Evolutionary conservation across 2,113 vertebrate genomes (phyloP).

Genomic region (Rhineura floridana): DNA sequence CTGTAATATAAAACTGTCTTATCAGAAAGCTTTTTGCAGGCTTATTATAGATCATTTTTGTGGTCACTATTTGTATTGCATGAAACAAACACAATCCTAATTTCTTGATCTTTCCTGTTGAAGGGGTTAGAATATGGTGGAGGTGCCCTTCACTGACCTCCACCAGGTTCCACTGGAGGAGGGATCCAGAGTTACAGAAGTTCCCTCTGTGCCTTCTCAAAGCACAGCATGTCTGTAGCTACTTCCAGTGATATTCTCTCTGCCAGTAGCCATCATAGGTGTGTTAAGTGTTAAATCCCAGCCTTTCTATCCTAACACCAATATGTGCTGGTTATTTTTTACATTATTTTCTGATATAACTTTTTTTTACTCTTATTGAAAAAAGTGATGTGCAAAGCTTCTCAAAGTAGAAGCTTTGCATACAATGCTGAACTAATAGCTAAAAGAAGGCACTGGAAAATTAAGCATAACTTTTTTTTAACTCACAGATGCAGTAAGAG

Average conservation of each 20-base stretch:
- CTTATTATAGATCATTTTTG: neutral
- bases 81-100: neutral
- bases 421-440: neutral
- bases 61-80: too few species aligned
- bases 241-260: too few species aligned
- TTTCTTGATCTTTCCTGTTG: too few species aligned
- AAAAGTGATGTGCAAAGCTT: neutral
- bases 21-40: neutral
- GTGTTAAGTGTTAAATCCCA: too few species aligned
- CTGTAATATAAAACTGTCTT: neutral
- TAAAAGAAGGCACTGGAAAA: constrained; percentile 4
- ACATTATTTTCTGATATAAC: neutral
- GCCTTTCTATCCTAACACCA: neutral
- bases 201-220: too few species aligned
- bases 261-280: too few species aligned
- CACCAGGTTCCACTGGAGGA: too few species aligned
- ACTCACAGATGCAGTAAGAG: constrained; percentile 87
- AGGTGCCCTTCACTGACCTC: too few species aligned
- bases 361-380: neutral
- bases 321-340: neutral
- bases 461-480: constrained; percentile 20
- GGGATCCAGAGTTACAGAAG: too few species aligned
- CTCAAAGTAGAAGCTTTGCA: neutral
- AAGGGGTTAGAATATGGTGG: too few species aligned
- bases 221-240: too few species aligned